Evolutionary conservation across 2,888 invertebrate species (phyloP).

Genomic region (Parascotia fuliginaria): DNA sequence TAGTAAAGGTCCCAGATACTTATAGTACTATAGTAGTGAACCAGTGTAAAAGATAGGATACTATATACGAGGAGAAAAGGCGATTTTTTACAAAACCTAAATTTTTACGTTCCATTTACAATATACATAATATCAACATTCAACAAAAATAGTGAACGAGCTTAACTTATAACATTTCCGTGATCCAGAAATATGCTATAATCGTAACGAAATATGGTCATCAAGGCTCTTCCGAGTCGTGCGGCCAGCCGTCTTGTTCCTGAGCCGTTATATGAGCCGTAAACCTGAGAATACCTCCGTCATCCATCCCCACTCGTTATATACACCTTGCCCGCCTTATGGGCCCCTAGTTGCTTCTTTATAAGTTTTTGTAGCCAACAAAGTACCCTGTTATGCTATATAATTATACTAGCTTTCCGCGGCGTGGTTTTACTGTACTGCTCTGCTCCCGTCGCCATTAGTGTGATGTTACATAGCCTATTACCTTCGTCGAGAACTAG

Average conservation of each 20-base stretch:
- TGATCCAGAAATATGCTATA: slow-evolving; percentile 1
- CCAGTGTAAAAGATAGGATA: too few species aligned
- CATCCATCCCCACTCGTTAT: neutral
- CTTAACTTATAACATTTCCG: neutral
- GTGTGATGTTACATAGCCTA: too few species aligned
- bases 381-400: neutral
- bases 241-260: neutral
- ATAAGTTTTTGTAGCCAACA: slow-evolving; percentile 1
- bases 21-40: too few species aligned
- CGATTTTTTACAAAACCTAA: too few species aligned
- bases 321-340: neutral
- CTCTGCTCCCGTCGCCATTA: too few species aligned
- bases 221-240: neutral
- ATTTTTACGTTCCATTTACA: too few species aligned
- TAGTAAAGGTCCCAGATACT: too few species aligned
- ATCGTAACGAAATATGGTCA: neutral
- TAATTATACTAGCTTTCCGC: too few species aligned
- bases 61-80: too few species aligned
- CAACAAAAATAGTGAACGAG: neutral
- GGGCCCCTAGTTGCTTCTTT: neutral
- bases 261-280: neutral
- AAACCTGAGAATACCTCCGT: slow-evolving; percentile 2
- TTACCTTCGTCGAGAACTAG: too few species aligned
- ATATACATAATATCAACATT: neutral
- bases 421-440: too few species aligned